Percentiles rank a stretch among this genome's conserved stretches.
phyloP scores from a whole-genome alignment of 1,140 invertebrate species.

The Dendrolimus punctatus region DNA sequence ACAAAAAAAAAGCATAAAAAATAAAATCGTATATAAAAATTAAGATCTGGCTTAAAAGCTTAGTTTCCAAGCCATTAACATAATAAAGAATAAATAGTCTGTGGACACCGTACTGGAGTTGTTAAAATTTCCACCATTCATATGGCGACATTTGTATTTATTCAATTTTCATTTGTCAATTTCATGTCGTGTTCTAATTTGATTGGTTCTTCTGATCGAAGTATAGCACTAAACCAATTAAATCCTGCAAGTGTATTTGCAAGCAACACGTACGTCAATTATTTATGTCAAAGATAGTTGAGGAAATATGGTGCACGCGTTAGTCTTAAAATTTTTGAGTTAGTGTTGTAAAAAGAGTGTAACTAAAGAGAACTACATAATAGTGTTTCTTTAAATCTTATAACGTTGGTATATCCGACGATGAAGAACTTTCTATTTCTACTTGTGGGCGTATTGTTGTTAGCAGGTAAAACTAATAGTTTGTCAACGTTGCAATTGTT shows the following conservation, averaged over 20 bases:
- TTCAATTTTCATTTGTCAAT: conserved; percentile 26
- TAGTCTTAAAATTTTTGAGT: conserved; percentile 1
- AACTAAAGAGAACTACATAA: conserved; percentile 1
- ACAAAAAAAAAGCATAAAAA: too few species aligned
- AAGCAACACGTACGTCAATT: not conserved
- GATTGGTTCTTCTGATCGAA: conserved; percentile 15
- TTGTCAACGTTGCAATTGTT: conserved; percentile 12
- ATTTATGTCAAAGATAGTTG: too few species aligned
- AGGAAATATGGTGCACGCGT: not conserved
- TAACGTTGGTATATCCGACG: conserved; percentile 9
- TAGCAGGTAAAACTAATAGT: conserved; percentile 34
- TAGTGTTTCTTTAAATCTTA: not conserved
- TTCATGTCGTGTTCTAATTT: conserved; percentile 22
- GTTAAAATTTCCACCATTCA: conserved; percentile 20
- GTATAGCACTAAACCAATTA: conserved; percentile 5
- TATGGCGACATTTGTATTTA: conserved; percentile 35
- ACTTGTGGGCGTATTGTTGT: conserved; percentile 33
- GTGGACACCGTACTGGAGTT: not conserved
- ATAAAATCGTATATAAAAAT: too few species aligned
- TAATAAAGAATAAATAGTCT: not conserved
- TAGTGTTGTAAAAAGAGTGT: conserved; percentile 1
- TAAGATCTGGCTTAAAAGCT: too few species aligned
- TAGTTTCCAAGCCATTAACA: too few species aligned
- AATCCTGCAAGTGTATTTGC: not conserved
- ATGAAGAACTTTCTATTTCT: conserved; percentile 49